Conservation (phyloP, 2,797 vertebrate genomes). For the Lagodon rhomboides region DNA sequence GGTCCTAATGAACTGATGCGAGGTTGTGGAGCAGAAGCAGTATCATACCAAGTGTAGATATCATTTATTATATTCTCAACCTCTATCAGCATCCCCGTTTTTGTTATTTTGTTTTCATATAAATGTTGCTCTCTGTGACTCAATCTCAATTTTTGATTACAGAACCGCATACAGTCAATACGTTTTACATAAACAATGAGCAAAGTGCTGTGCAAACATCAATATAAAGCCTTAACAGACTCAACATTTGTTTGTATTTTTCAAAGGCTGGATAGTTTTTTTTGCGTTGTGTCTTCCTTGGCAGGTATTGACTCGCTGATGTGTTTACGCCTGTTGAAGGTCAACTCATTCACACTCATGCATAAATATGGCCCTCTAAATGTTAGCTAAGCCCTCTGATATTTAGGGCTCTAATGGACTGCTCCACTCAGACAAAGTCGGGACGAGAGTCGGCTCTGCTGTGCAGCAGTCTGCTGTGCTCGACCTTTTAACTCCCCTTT, state of each 20-base stretch:
- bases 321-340: constrained; percentile 53
- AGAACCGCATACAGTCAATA: constrained; percentile 1
- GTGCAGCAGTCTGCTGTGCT: constrained; percentile 34
- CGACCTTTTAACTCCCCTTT: constrained; percentile 56
- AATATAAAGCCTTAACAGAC: constrained; percentile 24
- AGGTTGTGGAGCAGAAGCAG: background rate
- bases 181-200: background rate
- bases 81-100: background rate
- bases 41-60: background rate
- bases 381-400: constrained; percentile 56
- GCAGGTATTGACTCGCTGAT: constrained; percentile 50
- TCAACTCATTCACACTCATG: constrained; percentile 62
- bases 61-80: constrained; percentile 8
- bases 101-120: constrained; percentile 1
- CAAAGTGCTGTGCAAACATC: constrained; percentile 25
- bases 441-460: constrained; percentile 19
- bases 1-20: constrained; percentile 3
- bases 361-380: constrained; percentile 54
- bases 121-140: background rate
- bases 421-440: constrained; percentile 23
- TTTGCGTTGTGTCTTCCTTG: constrained; percentile 16
- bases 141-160: constrained; percentile 11
- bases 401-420: constrained; percentile 54
- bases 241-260: constrained; percentile 22
- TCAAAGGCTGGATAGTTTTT: constrained; percentile 12